phyloP scores from a whole-genome alignment of 2,113 vertebrate genomes.

The Ramphastos sulfuratus region DNA sequence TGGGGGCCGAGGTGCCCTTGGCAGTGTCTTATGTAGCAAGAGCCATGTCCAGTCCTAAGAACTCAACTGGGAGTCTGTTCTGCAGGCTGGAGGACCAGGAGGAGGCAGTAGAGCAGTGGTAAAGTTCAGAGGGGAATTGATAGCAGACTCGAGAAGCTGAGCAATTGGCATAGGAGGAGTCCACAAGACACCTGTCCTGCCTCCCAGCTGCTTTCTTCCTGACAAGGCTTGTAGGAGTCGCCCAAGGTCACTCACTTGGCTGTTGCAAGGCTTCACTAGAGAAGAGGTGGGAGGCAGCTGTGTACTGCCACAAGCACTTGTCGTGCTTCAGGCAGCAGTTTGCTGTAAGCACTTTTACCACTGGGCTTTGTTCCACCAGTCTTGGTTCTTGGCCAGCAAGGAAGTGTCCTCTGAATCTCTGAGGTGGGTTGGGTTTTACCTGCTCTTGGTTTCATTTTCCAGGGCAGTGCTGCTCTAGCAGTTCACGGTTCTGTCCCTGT shows the following conservation, averaged over 20 bases:
- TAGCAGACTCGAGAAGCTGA: accelerated
- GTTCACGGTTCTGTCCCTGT: accelerated
- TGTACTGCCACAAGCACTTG: no score
- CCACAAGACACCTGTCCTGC: accelerated
- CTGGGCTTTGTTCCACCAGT: not conserved
- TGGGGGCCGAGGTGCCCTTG: not conserved
- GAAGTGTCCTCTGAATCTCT: not conserved
- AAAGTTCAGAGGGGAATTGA: not conserved
- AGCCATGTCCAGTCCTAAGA: not conserved
- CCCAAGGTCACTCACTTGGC: not conserved
- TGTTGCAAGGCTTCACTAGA: accelerated
- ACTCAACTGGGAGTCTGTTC: not conserved
- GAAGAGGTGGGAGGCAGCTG: not conserved
- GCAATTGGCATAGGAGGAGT: not conserved
- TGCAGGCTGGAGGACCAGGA: not conserved
- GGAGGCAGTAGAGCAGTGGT: not conserved
- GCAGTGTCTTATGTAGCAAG: not conserved
- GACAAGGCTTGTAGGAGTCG: not conserved
- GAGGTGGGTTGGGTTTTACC: not conserved
- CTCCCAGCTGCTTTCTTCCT: accelerated
- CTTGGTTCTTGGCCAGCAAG: not conserved
- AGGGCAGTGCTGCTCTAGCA: not conserved
- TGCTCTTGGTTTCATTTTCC: not conserved
- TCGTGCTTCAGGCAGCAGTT: accelerated
- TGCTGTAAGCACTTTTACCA: not conserved